Evolutionary conservation across 2,888 invertebrate species (phyloP), one percentile per base, ranked within the genome.

Genomic region (Caenorhabditis doughertyi): DNA sequence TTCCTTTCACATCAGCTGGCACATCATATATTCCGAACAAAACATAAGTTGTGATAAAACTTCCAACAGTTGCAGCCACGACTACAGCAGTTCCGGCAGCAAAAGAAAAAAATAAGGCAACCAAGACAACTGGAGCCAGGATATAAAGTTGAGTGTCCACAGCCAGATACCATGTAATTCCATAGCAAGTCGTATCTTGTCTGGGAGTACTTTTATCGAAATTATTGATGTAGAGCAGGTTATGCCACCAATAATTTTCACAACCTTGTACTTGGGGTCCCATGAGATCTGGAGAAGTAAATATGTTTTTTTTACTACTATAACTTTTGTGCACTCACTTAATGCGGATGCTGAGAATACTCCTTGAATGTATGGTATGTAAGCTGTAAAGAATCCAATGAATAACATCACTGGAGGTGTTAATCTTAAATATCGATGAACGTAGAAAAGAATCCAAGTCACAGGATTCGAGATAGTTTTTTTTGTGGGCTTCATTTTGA

Each of bases 381-480:
- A 83, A 4, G 74, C 73, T 0, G 80, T 81, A 42, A 81, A 73
- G 55, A 84, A 80, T 49, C 77, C 82, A 53, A 84, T 82, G 64
- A 82, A 84, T 2, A 85, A 32, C 70, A 83, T 83, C 18, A 79
- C 58, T 1, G 85, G 79, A 23, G 85, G 85, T 4, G 83, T 83
- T 23, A 85, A 51, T 32, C 84, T 73, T 27, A 83, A 58, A 29
- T 85, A 83, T 55, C 89, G 76, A 72, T 89, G 89, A 51, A 88
- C 84, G 51, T 89, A 89, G 79, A 85, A 87, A n/a, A 89, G 35
- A 11, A 87, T 68, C 89, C 89, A 89, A 0, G 82, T 84, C 5
- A 70, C 11, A 0, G 84, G 77, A 23, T 70, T 80, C 18, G 47
- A 81, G 1, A 84, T 72, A 13, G 72, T 44, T 47, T 49, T 39